phyloP scores from a whole-genome alignment of 2,888 invertebrate species.

The Ectobius pallidus region DNA sequence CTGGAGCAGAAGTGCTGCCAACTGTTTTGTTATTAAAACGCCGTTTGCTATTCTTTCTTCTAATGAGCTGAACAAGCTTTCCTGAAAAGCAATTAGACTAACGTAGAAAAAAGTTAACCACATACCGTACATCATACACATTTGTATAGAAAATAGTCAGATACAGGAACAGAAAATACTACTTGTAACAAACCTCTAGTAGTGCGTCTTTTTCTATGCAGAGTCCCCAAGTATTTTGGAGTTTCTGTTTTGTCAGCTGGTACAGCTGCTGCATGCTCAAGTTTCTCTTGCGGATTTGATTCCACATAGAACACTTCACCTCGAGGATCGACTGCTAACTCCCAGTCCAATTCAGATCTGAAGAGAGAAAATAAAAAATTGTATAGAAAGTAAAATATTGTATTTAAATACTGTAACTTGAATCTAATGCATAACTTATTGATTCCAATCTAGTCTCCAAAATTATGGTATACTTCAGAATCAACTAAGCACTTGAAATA shows the following conservation, averaged over 20 bases:
- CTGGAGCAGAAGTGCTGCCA: constrained; percentile 46
- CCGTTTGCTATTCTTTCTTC: constrained; percentile 51
- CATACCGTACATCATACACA: too few species aligned
- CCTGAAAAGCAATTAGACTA: too few species aligned
- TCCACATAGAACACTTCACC: constrained; percentile 73
- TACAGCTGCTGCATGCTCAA: constrained; percentile 44
- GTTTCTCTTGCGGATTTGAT: constrained; percentile 55
- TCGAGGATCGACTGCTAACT: constrained; percentile 66
- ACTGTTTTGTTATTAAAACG: constrained; percentile 47
- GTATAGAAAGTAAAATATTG: not conserved
- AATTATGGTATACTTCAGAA: not conserved
- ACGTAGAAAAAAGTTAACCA: too few species aligned
- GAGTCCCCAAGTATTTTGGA: not conserved
- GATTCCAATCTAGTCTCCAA: not conserved
- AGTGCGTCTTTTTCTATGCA: constrained; percentile 45
- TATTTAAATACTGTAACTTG: not conserved
- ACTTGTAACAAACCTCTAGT: too few species aligned
- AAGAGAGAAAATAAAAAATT: not conserved
- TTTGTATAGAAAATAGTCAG: too few species aligned
- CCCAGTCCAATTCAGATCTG: constrained; percentile 73
- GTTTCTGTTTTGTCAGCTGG: constrained; percentile 43
- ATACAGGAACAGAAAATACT: too few species aligned
- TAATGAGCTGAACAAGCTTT: constrained; percentile 60
- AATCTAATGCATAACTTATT: not conserved
- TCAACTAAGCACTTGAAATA: not conserved